Evolutionary conservation across 2,797 vertebrate genomes (phyloP).

Genomic region (Halcyon chelicuti): DNA sequence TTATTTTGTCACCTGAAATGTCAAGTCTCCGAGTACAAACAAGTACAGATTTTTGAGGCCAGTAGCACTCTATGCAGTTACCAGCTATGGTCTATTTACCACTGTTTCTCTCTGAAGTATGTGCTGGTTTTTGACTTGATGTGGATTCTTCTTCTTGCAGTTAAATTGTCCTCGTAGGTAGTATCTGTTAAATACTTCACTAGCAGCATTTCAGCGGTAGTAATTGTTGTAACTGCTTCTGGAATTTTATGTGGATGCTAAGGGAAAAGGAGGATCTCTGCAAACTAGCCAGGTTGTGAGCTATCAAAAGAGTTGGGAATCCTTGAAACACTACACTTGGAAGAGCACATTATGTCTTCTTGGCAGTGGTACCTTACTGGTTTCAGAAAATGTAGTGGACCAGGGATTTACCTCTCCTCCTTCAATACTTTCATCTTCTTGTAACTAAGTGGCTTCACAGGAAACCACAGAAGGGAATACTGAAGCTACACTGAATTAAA

Average conservation of each 20-base stretch:
- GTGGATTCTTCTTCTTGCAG: not conserved
- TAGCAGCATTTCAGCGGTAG: not conserved
- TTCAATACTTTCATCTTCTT: not conserved
- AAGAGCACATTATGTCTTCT: not conserved
- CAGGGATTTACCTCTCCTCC: not conserved
- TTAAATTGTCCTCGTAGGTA: not conserved
- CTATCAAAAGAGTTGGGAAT: not conserved
- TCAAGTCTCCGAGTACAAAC: not conserved
- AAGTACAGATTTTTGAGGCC: not conserved
- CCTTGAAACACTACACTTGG: not conserved
- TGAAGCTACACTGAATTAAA: not conserved
- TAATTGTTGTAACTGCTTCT: not conserved
- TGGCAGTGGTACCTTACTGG: not conserved
- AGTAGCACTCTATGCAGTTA: not conserved
- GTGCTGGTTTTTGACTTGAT: not conserved
- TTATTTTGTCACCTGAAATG: constrained; percentile 23
- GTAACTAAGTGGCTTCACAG: not conserved
- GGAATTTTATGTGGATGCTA: not conserved
- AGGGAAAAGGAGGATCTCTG: not conserved
- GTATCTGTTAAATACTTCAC: not conserved
- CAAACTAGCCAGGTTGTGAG: not conserved
- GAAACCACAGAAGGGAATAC: not conserved
- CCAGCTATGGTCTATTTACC: not conserved
- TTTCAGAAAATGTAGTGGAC: not conserved
- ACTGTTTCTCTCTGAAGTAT: not conserved